Percentiles rank a stretch among this genome's conserved stretches.
Evolutionary conservation across 2,113 vertebrate genomes (phyloP).

Genomic region (Fulmarus glacialis): DNA sequence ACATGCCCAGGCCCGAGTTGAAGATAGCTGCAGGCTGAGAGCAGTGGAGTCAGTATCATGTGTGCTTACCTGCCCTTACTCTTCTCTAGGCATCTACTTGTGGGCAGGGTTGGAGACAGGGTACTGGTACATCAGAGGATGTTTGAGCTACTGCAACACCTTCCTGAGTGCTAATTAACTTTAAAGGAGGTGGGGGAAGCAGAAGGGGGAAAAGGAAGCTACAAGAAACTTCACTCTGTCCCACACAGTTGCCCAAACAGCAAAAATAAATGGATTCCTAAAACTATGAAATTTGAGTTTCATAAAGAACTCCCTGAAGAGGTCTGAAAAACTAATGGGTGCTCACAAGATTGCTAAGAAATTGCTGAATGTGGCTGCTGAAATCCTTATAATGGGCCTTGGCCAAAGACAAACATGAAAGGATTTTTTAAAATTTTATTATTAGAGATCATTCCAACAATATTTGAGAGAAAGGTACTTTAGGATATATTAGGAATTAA

Average conservation of each 20-base stretch:
- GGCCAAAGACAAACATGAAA: background rate
- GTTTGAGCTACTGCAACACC: background rate
- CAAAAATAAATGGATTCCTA: background rate
- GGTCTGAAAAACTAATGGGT: background rate
- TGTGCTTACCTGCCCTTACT: too few relatives aligned
- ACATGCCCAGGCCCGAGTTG: background rate
- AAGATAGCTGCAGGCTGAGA: background rate
- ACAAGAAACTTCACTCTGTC: background rate
- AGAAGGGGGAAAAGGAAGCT: background rate
- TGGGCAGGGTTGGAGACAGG: background rate
- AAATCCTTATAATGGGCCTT: background rate
- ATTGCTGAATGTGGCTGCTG: background rate
- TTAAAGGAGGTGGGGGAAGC: background rate
- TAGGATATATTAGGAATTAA: background rate
- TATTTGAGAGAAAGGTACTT: background rate
- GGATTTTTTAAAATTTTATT: background rate
- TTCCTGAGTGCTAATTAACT: background rate
- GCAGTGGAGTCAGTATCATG: too few relatives aligned
- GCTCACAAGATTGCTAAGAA: background rate
- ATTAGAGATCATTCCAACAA: background rate
- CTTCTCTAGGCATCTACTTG: background rate
- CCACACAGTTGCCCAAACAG: background rate
- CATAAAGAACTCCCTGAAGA: background rate
- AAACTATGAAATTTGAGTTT: background rate
- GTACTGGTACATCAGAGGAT: background rate